Evolutionary conservation across 2,113 vertebrate genomes (phyloP), one percentile per base, ranked within the genome.

Genomic region (Leucosticte australis): DNA sequence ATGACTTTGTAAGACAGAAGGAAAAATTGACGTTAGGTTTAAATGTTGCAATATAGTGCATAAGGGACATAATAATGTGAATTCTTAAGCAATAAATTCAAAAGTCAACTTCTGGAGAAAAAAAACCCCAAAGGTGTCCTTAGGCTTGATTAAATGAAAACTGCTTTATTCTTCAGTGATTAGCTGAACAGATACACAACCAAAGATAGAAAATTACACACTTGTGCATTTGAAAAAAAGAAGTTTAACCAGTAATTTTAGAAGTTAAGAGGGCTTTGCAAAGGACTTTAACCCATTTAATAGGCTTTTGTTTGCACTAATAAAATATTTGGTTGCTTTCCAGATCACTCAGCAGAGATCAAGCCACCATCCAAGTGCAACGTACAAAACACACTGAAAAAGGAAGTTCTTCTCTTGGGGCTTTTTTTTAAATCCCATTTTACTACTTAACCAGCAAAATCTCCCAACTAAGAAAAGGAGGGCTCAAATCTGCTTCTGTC

Each of bases 311-410:
- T 92, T 94, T 88, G 85, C 70, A 39, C 59, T 83, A 88, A 90
- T 88, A 83, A 90, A 87, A 85, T 77, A 76, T 30, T 74, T 86
- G 75, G 63, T 69, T 88, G 23, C 59, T 88, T 83, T 93, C 90
- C 82, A 93, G 90, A 73, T 87, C 74, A 64, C 49, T 83, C 94
- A 49, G 67, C 50, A 93, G 79, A 74, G 26, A 90, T 53, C 78
- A 86, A 88, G n/a, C 59, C 67, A 87, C 87, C 62, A 92, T 83
- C 59, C 88, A 87, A 94, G 63, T 37, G 63, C 70, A 85, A 60
- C 0, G 1, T 41, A 87, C 41, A 90, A 91, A 94, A 91, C 42
- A 83, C 42, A 39, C 57, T 73, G 81, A 22, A 91, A 94, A 92
- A 86, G 63, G 85, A 83, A 90, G 55, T 74, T 92, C 70, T 74